phyloP scores from a whole-genome alignment of 2,888 invertebrate species.

The Rhaphigaster nebulosa region DNA sequence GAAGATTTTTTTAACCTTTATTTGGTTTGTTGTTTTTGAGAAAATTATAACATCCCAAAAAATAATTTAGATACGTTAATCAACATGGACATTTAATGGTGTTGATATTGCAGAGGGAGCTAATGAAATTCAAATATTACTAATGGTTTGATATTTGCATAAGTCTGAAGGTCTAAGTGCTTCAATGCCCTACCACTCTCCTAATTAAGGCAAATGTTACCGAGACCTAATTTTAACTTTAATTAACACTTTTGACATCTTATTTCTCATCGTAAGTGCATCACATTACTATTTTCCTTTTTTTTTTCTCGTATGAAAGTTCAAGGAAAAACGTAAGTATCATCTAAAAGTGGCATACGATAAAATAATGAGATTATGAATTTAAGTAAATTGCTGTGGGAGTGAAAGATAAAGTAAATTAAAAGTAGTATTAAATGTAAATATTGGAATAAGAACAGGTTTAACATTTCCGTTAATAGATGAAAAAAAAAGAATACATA shows the following conservation, averaged over 20 bases:
- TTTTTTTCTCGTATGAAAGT: no score
- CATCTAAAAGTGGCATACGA: no score
- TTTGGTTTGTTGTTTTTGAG: not conserved
- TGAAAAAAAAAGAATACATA: no score
- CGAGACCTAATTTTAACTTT: not conserved
- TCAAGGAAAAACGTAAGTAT: no score
- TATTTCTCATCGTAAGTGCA: not conserved
- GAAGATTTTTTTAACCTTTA: not conserved
- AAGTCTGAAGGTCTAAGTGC: not conserved
- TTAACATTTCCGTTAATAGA: no score
- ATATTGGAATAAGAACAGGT: no score
- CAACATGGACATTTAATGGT: not conserved
- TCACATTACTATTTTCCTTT: no score
- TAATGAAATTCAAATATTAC: slow-evolving; percentile 35
- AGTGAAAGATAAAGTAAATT: no score
- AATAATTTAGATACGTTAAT: not conserved
- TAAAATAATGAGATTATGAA: no score
- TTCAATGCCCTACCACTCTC: not conserved
- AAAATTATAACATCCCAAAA: not conserved
- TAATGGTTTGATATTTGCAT: slow-evolving; percentile 1
- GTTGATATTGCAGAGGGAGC: not conserved
- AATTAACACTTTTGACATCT: not conserved
- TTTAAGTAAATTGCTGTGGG: no score
- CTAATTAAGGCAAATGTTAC: not conserved
- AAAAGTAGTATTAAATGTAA: no score